Evolutionary conservation across 2,888 invertebrate species (phyloP), one percentile per base, ranked within the genome.

Genomic region (Anarsia innoxiella): DNA sequence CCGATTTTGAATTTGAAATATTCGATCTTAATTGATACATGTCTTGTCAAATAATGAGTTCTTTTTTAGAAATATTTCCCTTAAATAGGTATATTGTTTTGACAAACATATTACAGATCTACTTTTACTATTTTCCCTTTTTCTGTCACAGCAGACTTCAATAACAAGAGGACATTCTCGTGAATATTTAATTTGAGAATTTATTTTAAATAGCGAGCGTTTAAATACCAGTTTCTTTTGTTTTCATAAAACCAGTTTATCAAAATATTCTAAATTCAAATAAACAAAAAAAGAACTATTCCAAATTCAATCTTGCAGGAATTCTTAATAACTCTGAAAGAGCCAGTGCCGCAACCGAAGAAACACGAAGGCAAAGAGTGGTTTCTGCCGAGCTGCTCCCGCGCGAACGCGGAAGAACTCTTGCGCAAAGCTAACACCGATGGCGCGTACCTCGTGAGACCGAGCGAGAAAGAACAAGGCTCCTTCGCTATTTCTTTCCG

Each of bases 401-500:
- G 96, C 41, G 87, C 89, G 5, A 90, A 93, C 49, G 95, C 97
- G 0, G 97, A 99, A 69, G 94, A 96, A 48, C 88, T 96, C 67
- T 77, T 99, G 40, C 91, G 92, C 48, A 89, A 93, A 51, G 89
- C 95, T 23, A 91, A 91, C 40, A 90, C 90, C 2, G 96, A 99
- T 64, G 99, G 99, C 0, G 96, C 98, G 0, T 99, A 97, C 77
- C 84, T 99, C 23, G 96, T 99, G 4, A 86, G 99, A 37, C 94
- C 94, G 2, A 96, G 95, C 63, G 95, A 95, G 54, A 93, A 93
- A 51, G 96, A 96, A 48, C 80, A 86, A 0, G 91, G 91, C 51
- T 93, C 93, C 1, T 97, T 93, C 71, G 96, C 97, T 9, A 94
- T 99, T 52, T 97, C 97, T 41, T 99, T 99, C 74, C 91, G 96